Percentiles rank a stretch among this genome's conserved stretches.
phyloP scores from a whole-genome alignment of 1,140 invertebrate genomes.

The Pomacea maculata region DNA sequence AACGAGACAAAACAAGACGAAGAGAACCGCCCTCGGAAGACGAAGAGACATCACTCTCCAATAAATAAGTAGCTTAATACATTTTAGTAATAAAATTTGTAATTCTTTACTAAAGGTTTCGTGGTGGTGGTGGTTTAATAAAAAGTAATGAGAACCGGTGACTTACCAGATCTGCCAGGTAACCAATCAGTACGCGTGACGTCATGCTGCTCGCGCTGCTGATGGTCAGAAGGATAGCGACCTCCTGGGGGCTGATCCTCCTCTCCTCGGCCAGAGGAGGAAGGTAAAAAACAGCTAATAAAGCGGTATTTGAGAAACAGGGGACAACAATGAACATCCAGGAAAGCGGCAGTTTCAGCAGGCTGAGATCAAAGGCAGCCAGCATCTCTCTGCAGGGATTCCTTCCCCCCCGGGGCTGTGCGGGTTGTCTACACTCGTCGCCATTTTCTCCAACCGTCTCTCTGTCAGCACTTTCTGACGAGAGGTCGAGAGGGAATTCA shows the following conservation, averaged over 20 bases:
- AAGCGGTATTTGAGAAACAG: constrained; percentile 7
- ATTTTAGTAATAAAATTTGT: too few relatives aligned
- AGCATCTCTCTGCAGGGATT: background rate
- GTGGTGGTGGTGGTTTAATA: too few relatives aligned
- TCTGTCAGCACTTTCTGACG: too few relatives aligned
- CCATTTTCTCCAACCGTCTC: too few relatives aligned
- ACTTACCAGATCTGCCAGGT: constrained; percentile 22
- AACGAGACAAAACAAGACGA: too few relatives aligned
- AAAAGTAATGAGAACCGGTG: too few relatives aligned
- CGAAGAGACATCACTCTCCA: too few relatives aligned
- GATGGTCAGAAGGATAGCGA: constrained; percentile 29
- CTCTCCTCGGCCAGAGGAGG: constrained; percentile 31
- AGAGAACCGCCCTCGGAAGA: too few relatives aligned
- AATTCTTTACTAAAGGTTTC: too few relatives aligned
- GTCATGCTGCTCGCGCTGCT: constrained; percentile 19
- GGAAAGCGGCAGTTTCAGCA: constrained; percentile 27
- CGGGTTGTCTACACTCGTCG: too few relatives aligned
- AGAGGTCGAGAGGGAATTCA: too few relatives aligned
- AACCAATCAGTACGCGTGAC: constrained; percentile 15
- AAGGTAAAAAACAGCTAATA: constrained; percentile 13
- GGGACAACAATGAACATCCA: constrained; percentile 1
- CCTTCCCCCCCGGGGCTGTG: background rate
- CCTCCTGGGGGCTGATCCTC: constrained; percentile 19
- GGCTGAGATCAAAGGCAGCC: constrained; percentile 19
- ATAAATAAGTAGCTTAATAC: too few relatives aligned